Conservation (phyloP, 2,113 vertebrate species). For the Coracopsis vasa region DNA sequence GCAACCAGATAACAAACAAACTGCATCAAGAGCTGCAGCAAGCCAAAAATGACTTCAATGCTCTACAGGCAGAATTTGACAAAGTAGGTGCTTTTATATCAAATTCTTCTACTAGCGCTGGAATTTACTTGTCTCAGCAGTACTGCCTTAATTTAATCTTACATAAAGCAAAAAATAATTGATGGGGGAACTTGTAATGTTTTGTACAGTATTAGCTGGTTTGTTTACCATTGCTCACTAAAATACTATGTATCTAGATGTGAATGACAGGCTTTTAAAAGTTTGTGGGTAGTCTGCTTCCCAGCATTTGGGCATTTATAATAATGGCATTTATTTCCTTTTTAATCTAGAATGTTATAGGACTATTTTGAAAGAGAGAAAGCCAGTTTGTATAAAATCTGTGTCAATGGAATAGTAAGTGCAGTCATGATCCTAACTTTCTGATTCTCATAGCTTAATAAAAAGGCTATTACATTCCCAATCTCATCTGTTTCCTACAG, state of each 20-base stretch:
- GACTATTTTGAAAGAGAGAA: neutral
- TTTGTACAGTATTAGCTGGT: neutral
- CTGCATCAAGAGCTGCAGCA: constrained; percentile 87
- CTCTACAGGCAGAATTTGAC: constrained; percentile 82
- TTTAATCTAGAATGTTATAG: neutral
- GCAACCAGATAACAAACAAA: constrained; percentile 77
- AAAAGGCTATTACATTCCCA: neutral
- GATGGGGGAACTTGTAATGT: accelerated
- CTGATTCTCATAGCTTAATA: neutral
- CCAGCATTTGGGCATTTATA: too few relatives aligned
- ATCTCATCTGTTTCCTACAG: neutral
- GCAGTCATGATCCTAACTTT: neutral
- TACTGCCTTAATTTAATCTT: neutral
- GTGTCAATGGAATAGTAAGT: neutral
- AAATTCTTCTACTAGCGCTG: neutral
- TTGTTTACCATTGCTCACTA: neutral
- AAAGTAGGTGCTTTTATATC: constrained; percentile 72
- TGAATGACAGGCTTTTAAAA: neutral
- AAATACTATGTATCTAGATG: neutral
- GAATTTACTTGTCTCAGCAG: neutral
- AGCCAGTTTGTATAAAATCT: neutral
- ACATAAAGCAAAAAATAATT: neutral
- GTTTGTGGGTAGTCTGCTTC: neutral
- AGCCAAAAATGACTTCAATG: constrained; percentile 77
- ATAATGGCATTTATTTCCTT: neutral